Base-by-base conservation (phyloP, 1,140 invertebrate genomes). In the Cepaea nemoralis region DNA sequence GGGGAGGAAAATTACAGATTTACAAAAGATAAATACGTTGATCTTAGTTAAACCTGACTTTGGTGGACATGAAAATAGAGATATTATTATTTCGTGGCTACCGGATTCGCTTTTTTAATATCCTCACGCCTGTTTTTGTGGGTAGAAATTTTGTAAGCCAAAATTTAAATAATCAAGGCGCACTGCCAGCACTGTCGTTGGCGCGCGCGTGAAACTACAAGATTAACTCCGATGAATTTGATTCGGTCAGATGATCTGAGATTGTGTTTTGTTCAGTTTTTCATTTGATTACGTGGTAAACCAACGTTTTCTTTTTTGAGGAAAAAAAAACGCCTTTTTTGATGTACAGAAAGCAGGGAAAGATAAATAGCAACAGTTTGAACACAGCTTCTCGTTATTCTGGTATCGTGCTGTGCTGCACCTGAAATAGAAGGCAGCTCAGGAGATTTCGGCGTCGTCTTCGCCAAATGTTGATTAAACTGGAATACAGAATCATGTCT, bases 181-280 rank as follows among this genome's bases (percentile, higher is more conserved):
- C 14, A 59, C 55, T 24, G 55, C 22, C 55, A 12, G 55, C 24
- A 24, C 8, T 59, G 55, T 12, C 55, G 14, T 12, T 59, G 55
- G 12, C 12, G 55, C 5, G 55, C 55, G 55, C 55, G 42, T 45
- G 12, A 59, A 59, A 59, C 55, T 59, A 59, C 55, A 59, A 59
- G 55, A 59, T 59, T 59, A 59, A 59, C 55, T 59, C 55, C 14
- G n/a, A 59, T 59, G 55, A 59, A 59, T 59, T 59, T 59, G 55
- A 59, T 59, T 59, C 55, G 12, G 55, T 59, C 55, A 59, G 55
- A 59, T 59, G 55, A 59, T 59, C 55, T 59, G 14, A 19, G 55
- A n/a, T 59, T 59, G 14, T 59, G 24, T 59, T 59, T 59, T 59
- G 55, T 59, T 59, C 24, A 12, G 12, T 59, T 10, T 59, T 59